Percentiles rank a stretch among this genome's conserved stretches.
phyloP scores from a whole-genome alignment of 2,888 invertebrate genomes.

The Homarus gammarus region DNA sequence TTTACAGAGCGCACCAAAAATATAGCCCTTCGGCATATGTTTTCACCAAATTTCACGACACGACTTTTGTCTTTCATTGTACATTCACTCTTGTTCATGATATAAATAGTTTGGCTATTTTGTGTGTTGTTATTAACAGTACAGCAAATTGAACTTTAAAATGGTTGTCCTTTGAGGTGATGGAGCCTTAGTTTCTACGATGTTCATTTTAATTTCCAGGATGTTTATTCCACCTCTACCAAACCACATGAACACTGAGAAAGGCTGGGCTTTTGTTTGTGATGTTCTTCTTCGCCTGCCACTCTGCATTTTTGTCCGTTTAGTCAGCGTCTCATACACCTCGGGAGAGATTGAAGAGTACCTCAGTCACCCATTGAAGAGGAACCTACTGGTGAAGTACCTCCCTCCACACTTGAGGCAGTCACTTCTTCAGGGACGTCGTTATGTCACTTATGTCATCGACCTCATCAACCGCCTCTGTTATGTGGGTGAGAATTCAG shows the following conservation, averaged over 20 bases:
- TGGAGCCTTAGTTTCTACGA: too few species aligned
- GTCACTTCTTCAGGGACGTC: conserved; percentile 53
- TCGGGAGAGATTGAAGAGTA: conserved; percentile 83
- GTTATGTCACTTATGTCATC: conserved; percentile 68
- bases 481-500: conserved; percentile 77
- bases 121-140: too few species aligned
- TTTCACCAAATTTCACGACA: too few species aligned
- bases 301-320: conserved; percentile 85
- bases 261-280: conserved; percentile 86
- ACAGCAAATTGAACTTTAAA: too few species aligned
- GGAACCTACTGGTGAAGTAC: conserved; percentile 84
- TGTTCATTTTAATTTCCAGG: conserved; percentile 35
- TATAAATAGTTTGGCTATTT: too few species aligned
- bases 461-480: conserved; percentile 78
- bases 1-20: neutral
- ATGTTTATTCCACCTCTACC: conserved; percentile 75
- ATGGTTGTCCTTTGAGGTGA: too few species aligned
- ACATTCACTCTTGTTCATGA: too few species aligned
- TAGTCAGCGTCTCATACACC: conserved; percentile 83
- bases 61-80: too few species aligned
- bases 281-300: conserved; percentile 87
- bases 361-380: conserved; percentile 85
- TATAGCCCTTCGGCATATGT: too few species aligned
- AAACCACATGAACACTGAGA: conserved; percentile 80
- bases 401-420: conserved; percentile 76